Percentiles rank a stretch among this genome's conserved stretches.
These are phyloP conservation scores for Xiphias gladius DNA, from an alignment of 2,113 vertebrate genomes.

Conservation along the genomic window DNA sequence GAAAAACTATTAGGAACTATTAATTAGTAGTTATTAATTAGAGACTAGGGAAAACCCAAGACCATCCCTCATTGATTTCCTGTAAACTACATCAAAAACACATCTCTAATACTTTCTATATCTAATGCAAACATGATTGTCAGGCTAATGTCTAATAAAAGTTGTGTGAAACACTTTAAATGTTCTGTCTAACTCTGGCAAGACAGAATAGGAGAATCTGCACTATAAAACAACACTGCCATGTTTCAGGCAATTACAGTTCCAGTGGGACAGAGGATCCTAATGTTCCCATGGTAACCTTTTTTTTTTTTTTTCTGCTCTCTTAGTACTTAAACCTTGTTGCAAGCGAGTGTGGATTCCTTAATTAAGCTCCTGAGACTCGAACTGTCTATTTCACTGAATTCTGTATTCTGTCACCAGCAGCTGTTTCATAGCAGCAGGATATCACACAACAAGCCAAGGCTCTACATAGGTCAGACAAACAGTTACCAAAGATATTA, in stretches of 20 bases:
- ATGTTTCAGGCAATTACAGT: slow-evolving; percentile 36
- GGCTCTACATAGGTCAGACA: slow-evolving; percentile 7
- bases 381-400: slow-evolving; percentile 28
- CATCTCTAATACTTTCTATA: neutral
- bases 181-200: neutral
- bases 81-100: neutral
- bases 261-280: slow-evolving; percentile 35
- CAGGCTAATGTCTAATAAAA: neutral
- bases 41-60: neutral
- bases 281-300: slow-evolving; percentile 11
- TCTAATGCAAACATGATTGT: neutral
- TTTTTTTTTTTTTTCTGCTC: slow-evolving; percentile 5
- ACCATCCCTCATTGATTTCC: neutral
- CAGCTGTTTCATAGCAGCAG: slow-evolving; percentile 41
- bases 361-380: slow-evolving; percentile 69
- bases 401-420: slow-evolving; percentile 48
- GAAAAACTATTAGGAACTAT: neutral
- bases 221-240: slow-evolving; percentile 24
- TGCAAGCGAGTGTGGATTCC: slow-evolving; percentile 24
- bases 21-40: neutral
- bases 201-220: neutral
- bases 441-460: slow-evolving; percentile 18
- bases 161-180: slow-evolving; percentile 10
- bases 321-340: slow-evolving; percentile 38
- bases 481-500: slow-evolving; percentile 23